These are phyloP conservation scores for Polypedilum vanderplanki DNA, from an alignment of 1,140 invertebrate species.

Conservation along the genomic window DNA sequence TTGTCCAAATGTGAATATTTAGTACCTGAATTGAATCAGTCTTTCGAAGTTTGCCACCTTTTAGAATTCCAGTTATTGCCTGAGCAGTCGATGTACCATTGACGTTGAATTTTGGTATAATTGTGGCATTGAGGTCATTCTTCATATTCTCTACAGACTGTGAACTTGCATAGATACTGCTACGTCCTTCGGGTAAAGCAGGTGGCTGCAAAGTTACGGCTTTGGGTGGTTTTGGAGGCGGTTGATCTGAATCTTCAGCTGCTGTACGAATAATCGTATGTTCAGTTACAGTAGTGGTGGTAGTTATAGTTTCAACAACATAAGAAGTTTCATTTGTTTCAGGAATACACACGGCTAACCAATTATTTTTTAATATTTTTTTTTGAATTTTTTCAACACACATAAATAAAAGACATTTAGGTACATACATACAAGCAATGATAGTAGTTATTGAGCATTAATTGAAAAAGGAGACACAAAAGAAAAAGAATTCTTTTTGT, in stretches of 20 bases:
- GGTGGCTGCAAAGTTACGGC: background rate
- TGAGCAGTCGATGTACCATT: constrained; percentile 10
- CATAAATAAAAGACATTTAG: no score
- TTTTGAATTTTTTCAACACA: background rate
- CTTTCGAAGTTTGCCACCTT: constrained; percentile 57
- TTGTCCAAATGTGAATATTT: constrained; percentile 26
- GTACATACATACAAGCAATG: no score
- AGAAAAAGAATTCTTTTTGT: no score
- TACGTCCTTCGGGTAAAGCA: background rate
- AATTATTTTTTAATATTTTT: background rate
- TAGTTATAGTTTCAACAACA: constrained; percentile 60
- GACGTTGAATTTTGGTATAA: constrained; percentile 15
- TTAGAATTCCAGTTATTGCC: constrained; percentile 51
- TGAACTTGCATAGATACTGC: background rate
- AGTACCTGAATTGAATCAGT: constrained; percentile 44
- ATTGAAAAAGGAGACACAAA: no score
- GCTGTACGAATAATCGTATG: constrained; percentile 53
- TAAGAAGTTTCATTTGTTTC: constrained; percentile 49
- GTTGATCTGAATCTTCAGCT: constrained; percentile 35
- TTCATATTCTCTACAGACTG: constrained; percentile 22
- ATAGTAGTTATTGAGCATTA: no score
- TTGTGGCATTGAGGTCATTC: constrained; percentile 22
- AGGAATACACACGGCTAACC: constrained; percentile 32
- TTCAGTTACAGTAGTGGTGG: constrained; percentile 58
- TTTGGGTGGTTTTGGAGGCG: constrained; percentile 32